Evolutionary conservation across 2,797 vertebrate species (phyloP), one percentile per base, ranked within the genome.

Genomic region (Poecilia velifera): DNA sequence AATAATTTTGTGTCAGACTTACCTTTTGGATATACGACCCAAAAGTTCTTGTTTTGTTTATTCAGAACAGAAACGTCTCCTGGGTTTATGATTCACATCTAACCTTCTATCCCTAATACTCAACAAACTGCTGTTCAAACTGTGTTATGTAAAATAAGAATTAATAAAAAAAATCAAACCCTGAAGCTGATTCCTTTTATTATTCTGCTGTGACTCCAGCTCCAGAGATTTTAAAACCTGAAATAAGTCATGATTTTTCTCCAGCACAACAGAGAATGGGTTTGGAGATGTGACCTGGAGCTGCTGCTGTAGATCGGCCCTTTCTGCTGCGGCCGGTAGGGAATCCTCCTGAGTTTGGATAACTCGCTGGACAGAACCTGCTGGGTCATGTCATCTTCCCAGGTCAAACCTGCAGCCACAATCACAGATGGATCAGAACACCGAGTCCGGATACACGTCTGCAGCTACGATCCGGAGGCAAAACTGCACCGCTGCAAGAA

Each of bases 311-410:
- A 92, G 74, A 90, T 89, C 0, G 85, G 72, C 78, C 88, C 87
- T 0, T 53, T 51, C 43, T 95, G 96, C 12, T 91, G 91, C 0
- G 0, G 92, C 51, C 92, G 90, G 59, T 82, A 92, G 78, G 92
- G 91, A 66, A 95, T 88, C 93, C 93, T 96, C 84, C 93, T 96
- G 78, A 99, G 90, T 77, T 92, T 93, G 59, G 97, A 95, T 4
- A 98, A 93, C 49, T 98, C 97, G 81, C 92, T 96, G 20, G 95
- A 95, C 90, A 98, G 92, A 81, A 97, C 85, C 53, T 90, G 93
- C 89, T 99, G 98, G 0, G 96, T 96, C 74, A 94, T 78, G 70
- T 97, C 97, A 14, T 98, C 98, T 66, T 86, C 91, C 98, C 98
- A 99, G 0, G 96, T 96, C 84, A 97, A 86, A 81, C 98, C 98